Evolutionary conservation across 2,113 vertebrate species (phyloP), one percentile per base, ranked within the genome.

Genomic region (Epinephelus fuscoguttatus): DNA sequence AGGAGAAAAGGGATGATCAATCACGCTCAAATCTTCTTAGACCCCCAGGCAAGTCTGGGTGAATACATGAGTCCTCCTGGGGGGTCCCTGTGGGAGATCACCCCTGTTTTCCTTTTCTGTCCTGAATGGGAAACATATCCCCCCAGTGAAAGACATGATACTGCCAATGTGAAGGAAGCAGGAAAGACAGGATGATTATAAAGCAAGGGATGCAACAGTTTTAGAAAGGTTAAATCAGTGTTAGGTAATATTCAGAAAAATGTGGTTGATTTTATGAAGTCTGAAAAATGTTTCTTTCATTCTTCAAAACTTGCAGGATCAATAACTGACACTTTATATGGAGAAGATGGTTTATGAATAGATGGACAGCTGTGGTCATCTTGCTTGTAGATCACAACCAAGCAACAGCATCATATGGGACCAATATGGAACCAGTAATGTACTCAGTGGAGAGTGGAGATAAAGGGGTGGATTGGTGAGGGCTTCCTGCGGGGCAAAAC

Each of bases 61-160:
- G 92, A 94, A 95, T 91, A 92, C 83, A 93, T 81, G 79, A 88
- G 84, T 84, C 82, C 75, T 89, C 90, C 79, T 82, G 79, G 94
- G 95, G 94, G 93, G 92, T 91, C 93, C 83, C 77, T 64, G 80
- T 73, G 87, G 86, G 81, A 89, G 92, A 92, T 91, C 87, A 91
- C 1, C 90, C 84, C 90, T 91, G 90, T 89, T 85, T 83, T 73
- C 74, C 73, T 89, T 77, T 23, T 70, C 71, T 86, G 47, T 75
- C 64, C 70, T 75, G 75, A 82, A 72, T 81, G 79, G 74, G 75
- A 85, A 78, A 74, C 70, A 70, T 57, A 30, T 57, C 64, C 23
- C 70, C 66, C 25, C 76, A 15, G 53, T 42, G 55, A 75, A 82
- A 80, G 79, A 77, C 75, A 76, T 25, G 37, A 60, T 30, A 23